Conservation (phyloP, 35 echinoderm and acorn worm species). For the Lytechinus variegatus region DNA sequence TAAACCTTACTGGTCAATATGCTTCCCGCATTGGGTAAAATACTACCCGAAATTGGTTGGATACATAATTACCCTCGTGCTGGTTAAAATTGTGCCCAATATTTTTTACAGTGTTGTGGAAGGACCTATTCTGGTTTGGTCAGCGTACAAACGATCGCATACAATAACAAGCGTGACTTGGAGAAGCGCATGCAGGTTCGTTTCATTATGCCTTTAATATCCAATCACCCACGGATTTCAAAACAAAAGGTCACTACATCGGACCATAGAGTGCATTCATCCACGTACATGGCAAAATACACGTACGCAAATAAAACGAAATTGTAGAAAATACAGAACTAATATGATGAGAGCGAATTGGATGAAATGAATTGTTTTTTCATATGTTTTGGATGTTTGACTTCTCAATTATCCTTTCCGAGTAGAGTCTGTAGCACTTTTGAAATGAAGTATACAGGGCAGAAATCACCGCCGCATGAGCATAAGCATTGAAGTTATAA, state of each 20-base stretch:
- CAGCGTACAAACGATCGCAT: not conserved
- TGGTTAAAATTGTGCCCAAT: no score
- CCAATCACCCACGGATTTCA: not conserved
- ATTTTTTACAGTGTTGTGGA: no score
- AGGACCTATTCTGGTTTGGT: not conserved
- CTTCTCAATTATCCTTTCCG: constrained; percentile 5
- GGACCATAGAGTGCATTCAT: not conserved
- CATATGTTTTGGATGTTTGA: not conserved
- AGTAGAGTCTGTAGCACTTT: not conserved
- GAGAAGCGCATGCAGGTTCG: not conserved
- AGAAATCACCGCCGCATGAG: not conserved
- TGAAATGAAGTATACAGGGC: not conserved
- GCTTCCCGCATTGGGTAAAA: no score
- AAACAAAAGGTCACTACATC: not conserved
- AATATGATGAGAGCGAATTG: constrained; percentile 12
- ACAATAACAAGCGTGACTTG: not conserved
- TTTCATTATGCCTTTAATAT: constrained; percentile 21
- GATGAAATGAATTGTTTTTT: constrained; percentile 15
- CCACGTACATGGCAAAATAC: not conserved
- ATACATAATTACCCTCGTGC: no score
- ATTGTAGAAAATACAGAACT: not conserved
- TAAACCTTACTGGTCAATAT: no score
- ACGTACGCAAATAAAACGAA: not conserved
- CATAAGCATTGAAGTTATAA: not conserved
- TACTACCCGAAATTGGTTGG: no score